Percentiles rank a stretch among this genome's conserved stretches.
Evolutionary conservation across 2,888 invertebrate species (phyloP).

Genomic region (Ormyrus pomaceus): DNA sequence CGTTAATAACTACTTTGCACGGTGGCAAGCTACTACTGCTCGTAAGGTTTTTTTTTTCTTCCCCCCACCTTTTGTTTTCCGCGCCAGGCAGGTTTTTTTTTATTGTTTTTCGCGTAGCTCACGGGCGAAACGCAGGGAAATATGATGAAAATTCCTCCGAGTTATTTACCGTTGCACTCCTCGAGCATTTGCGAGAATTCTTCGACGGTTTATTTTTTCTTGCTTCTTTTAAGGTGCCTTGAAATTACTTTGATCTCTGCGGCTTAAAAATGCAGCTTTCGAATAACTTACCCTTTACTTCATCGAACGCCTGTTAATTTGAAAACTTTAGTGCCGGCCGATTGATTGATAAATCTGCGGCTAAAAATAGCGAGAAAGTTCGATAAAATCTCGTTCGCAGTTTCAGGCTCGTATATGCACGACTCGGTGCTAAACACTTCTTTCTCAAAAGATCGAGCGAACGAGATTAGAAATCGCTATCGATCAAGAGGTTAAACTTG

Average conservation of each 20-base stretch:
- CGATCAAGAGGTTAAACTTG: conserved; percentile 7
- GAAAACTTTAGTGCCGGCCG: too few species aligned
- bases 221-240: too few species aligned
- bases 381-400: too few species aligned
- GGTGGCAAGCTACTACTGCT: not conserved
- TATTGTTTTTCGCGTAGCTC: conserved; percentile 11
- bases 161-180: not conserved
- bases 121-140: conserved; percentile 1
- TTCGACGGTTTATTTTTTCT: too few species aligned
- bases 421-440: not conserved
- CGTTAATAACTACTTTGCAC: conserved; percentile 37
- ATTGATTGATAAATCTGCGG: too few species aligned
- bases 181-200: too few species aligned
- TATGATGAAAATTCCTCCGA: conserved; percentile 13
- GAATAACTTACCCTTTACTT: too few species aligned
- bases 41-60: conserved; percentile 23
- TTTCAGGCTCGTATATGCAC: not conserved
- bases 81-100: not conserved
- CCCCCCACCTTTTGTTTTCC: not conserved
- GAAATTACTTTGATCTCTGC: too few species aligned
- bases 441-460: not conserved
- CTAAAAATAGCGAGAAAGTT: too few species aligned
- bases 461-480: conserved; percentile 25
- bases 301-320: too few species aligned
- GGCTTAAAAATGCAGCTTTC: too few species aligned